Conservation (phyloP, 2,888 invertebrate genomes). For the Mesochorus sp. region DNA sequence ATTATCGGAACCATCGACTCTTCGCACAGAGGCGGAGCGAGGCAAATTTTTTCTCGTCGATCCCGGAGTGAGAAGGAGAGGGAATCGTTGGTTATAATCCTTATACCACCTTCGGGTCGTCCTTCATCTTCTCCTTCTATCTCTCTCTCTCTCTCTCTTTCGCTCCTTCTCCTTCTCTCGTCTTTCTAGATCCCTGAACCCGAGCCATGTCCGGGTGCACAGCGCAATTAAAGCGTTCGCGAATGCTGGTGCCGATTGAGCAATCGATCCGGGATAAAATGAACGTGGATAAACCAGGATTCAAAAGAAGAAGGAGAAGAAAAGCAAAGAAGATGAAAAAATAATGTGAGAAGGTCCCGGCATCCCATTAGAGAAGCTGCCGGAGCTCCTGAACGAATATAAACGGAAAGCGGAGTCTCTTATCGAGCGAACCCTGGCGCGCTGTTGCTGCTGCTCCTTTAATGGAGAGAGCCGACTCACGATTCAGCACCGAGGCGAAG, state of each 20-base stretch:
- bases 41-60: constrained; percentile 26
- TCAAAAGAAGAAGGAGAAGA: constrained; percentile 41
- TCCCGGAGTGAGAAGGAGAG: constrained; percentile 20
- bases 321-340: constrained; percentile 4
- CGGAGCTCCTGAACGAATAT: constrained; percentile 48
- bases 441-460: constrained; percentile 26
- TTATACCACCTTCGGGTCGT: constrained; percentile 46
- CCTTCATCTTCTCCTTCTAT: constrained; percentile 16
- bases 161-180: constrained; percentile 18
- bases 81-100: constrained; percentile 54
- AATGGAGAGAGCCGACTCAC: constrained; percentile 43
- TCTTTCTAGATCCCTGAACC: constrained; percentile 37
- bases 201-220: constrained; percentile 55
- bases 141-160: constrained; percentile 8
- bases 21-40: constrained; percentile 47
- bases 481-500: constrained; percentile 20
- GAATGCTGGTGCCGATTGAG: constrained; percentile 61
- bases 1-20: constrained; percentile 58
- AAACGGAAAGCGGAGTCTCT: constrained; percentile 49
- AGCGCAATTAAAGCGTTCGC: constrained; percentile 61
- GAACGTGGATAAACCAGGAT: constrained; percentile 56
- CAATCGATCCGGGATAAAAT: constrained; percentile 62
- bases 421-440: constrained; percentile 48
- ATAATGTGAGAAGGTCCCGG: constrained; percentile 60
- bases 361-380: constrained; percentile 57